A percentile compares a stretch with the other conserved stretches of the same genome.
phyloP scores from a whole-genome alignment of 2,888 invertebrate genomes.

The Dinocampus coccinellae region DNA sequence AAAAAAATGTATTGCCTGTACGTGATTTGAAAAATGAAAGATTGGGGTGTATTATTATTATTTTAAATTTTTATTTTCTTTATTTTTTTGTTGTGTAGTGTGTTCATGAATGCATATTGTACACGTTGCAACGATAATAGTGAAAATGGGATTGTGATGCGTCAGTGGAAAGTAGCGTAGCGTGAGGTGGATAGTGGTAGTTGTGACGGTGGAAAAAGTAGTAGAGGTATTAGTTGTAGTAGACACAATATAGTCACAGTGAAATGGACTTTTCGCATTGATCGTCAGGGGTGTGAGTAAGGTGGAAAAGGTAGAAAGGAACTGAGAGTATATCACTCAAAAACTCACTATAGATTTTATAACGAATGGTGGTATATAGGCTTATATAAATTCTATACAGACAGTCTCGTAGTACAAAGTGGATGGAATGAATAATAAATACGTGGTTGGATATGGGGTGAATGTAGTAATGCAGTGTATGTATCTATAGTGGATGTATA shows the following conservation, averaged over 20 bases:
- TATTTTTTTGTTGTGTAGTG: too few species aligned
- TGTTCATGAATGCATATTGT: neutral
- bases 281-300: too few species aligned
- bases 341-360: neutral
- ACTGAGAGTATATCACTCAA: neutral
- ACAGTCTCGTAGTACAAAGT: neutral
- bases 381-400: neutral
- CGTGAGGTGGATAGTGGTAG: too few species aligned
- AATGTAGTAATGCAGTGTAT: neutral
- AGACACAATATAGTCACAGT: neutral
- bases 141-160: neutral
- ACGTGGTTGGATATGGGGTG: neutral
- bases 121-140: neutral
- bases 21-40: neutral
- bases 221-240: neutral
- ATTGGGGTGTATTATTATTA: neutral
- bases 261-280: neutral
- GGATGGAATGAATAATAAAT: conserved; percentile 17
- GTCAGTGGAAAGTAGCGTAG: too few species aligned
- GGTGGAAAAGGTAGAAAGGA: too few species aligned
- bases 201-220: too few species aligned
- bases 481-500: too few species aligned
- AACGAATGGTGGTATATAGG: neutral
- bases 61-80: too few species aligned
- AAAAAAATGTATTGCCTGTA: neutral